These are phyloP conservation scores for Phrixothrix hirtus DNA, from an alignment of 2,888 invertebrate genomes.

Conservation along the genomic window DNA sequence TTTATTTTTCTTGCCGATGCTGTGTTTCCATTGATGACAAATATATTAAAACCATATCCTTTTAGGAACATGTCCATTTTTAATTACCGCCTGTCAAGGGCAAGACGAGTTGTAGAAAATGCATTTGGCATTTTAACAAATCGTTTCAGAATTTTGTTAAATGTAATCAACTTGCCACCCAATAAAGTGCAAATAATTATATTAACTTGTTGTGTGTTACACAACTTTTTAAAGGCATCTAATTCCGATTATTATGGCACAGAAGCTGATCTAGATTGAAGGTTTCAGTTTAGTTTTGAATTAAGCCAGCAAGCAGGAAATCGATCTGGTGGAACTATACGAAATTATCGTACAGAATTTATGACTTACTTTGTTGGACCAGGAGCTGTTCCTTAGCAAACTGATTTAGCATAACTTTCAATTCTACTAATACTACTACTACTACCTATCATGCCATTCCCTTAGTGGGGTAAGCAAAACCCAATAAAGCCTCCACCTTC, in stretches of 20 bases:
- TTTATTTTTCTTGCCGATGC: slow-evolving; percentile 42
- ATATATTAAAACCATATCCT: slow-evolving; percentile 41
- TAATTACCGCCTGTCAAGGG: too few relatives aligned
- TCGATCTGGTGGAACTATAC: neutral
- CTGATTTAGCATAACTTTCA: neutral
- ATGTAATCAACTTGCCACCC: neutral
- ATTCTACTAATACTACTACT: too few relatives aligned
- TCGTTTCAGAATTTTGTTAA: neutral
- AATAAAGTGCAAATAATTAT: neutral
- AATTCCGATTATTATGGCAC: neutral
- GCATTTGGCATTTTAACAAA: neutral
- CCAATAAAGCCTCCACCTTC: too few relatives aligned
- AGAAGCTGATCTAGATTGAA: slow-evolving; percentile 6
- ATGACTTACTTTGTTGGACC: neutral
- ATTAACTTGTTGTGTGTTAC: neutral
- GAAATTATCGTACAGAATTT: neutral
- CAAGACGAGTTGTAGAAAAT: too few relatives aligned
- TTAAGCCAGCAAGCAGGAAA: neutral
- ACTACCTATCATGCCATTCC: too few relatives aligned
- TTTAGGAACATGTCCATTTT: slow-evolving; percentile 5
- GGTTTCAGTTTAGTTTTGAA: neutral
- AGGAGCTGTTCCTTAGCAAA: neutral
- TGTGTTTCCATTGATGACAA: slow-evolving; percentile 38
- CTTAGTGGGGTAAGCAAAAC: too few relatives aligned
- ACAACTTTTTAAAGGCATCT: neutral